Percentiles rank a stretch among this genome's conserved stretches.
Conservation (phyloP, 2,888 invertebrate genomes). For the Torymus texanus region DNA sequence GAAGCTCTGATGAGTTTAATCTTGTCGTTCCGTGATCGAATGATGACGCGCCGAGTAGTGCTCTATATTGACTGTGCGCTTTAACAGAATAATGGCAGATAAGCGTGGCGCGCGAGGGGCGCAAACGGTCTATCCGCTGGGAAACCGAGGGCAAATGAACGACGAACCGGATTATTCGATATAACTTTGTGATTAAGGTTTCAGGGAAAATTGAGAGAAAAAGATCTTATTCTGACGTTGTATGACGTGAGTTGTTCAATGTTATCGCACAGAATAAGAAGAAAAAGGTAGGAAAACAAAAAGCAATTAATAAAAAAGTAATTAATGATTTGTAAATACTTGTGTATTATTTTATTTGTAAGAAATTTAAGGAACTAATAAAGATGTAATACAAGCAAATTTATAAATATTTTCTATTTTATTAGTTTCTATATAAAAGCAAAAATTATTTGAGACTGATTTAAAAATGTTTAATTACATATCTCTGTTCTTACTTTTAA, state of each 20-base stretch:
- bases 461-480: no score
- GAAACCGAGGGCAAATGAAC: neutral
- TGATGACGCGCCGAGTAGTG: slow-evolving; percentile 39
- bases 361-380: no score
- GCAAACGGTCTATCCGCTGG: neutral
- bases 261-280: no score
- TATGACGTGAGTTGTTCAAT: neutral
- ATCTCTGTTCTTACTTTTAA: neutral
- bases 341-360: no score
- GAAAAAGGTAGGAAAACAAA: no score
- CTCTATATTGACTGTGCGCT: slow-evolving; percentile 39
- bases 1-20: slow-evolving; percentile 43
- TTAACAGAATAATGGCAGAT: slow-evolving; percentile 47
- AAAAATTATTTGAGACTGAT: no score
- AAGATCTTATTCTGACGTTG: neutral
- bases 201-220: neutral
- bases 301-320: no score
- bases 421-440: no score
- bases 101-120: slow-evolving; percentile 26
- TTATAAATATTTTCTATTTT: no score
- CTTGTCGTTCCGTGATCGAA: slow-evolving; percentile 44
- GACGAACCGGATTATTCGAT: slow-evolving; percentile 10
- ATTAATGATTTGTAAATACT: no score
- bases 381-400: no score
- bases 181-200: slow-evolving; percentile 22